Evolutionary conservation across 2,888 invertebrate genomes (phyloP).

Genomic region (Tetheella fluctuosa): DNA sequence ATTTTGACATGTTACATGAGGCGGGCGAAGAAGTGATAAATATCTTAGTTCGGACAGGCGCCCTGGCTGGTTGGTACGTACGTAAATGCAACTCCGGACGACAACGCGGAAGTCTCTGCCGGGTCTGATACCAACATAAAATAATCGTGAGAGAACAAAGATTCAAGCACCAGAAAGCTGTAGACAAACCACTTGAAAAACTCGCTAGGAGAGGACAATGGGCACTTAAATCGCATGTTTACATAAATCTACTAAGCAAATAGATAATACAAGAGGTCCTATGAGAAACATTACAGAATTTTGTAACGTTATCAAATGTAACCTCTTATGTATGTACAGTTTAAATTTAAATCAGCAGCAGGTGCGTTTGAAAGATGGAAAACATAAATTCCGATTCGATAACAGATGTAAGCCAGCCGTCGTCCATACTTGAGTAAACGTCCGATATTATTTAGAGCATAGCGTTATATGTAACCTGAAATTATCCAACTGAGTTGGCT

Average conservation of each 20-base stretch:
- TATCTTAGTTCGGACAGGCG: conserved; percentile 68
- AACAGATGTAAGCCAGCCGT: conserved; percentile 77
- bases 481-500: conserved; percentile 50
- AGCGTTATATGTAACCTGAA: conserved; percentile 65
- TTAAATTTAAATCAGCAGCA: conserved; percentile 69
- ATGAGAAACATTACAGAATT: conserved; percentile 50
- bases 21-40: conserved; percentile 72
- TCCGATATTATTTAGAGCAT: conserved; percentile 62
- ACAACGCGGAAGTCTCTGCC: conserved; percentile 61
- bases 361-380: conserved; percentile 76
- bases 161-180: conserved; percentile 61
- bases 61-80: conserved; percentile 52
- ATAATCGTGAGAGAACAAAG: conserved; percentile 65
- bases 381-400: conserved; percentile 77
- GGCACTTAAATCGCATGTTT: conserved; percentile 56
- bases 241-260: conserved; percentile 66
- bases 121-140: conserved; percentile 42
- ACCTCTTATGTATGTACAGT: conserved; percentile 32
- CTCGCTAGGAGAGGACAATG: conserved; percentile 54
- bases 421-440: conserved; percentile 64
- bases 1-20: conserved; percentile 73
- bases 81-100: conserved; percentile 44
- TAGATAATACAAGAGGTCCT: conserved; percentile 48
- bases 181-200: conserved; percentile 66
- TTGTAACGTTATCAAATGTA: conserved; percentile 30